phyloP scores from a whole-genome alignment of 2,888 invertebrate genomes.

The Stratiomys singularior region DNA sequence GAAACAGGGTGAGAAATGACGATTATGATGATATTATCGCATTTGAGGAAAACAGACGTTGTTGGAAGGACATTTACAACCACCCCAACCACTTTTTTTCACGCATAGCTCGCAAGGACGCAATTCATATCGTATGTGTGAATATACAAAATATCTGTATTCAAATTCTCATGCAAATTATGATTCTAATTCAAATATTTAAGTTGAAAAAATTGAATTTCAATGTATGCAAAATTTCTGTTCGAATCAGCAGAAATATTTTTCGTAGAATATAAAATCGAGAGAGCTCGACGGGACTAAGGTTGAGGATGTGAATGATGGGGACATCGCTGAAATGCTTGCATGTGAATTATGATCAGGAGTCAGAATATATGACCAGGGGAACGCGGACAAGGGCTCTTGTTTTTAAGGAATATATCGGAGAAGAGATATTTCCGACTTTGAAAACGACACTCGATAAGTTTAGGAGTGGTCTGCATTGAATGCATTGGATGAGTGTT shows the following conservation, averaged over 20 bases:
- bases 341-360: slow-evolving; percentile 33
- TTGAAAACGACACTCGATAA: slow-evolving; percentile 1
- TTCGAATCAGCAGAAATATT: slow-evolving; percentile 45
- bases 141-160: slow-evolving; percentile 6
- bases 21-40: slow-evolving; percentile 36
- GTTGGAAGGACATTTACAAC: slow-evolving; percentile 26
- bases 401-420: not conserved
- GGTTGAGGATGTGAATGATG: slow-evolving; percentile 19
- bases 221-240: slow-evolving; percentile 36
- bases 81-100: not conserved
- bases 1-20: slow-evolving; percentile 10
- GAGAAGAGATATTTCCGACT: not conserved
- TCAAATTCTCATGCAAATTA: slow-evolving; percentile 39
- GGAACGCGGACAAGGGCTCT: not conserved
- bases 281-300: not conserved
- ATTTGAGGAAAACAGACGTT: slow-evolving; percentile 15
- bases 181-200: slow-evolving; percentile 44
- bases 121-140: not conserved
- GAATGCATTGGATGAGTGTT: not conserved
- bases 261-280: slow-evolving; percentile 17
- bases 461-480: slow-evolving; percentile 1
- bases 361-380: slow-evolving; percentile 2
- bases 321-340: slow-evolving; percentile 27
- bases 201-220: slow-evolving; percentile 43
- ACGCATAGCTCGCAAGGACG: too few relatives aligned